phyloP scores from a whole-genome alignment of 2,888 invertebrate genomes.

The Hemaris fuciformis region DNA sequence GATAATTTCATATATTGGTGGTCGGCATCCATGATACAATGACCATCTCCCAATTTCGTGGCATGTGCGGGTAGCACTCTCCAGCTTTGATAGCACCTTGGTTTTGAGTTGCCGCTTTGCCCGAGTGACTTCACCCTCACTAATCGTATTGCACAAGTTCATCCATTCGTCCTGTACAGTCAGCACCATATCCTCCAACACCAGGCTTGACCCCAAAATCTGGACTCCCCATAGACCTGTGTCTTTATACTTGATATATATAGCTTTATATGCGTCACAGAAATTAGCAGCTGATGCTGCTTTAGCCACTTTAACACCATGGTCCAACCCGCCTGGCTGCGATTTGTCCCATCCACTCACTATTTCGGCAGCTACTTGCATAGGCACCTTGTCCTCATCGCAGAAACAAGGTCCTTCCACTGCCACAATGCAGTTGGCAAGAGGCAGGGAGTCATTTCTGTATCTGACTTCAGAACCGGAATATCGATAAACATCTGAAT shows the following conservation, averaged over 20 bases:
- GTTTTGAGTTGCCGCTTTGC: slow-evolving; percentile 95
- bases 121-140: slow-evolving; percentile 92
- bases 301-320: slow-evolving; percentile 90
- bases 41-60: slow-evolving; percentile 98
- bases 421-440: slow-evolving; percentile 94
- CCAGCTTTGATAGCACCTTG: slow-evolving; percentile 93
- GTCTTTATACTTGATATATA: slow-evolving; percentile 98
- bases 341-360: slow-evolving; percentile 95
- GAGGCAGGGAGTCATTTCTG: slow-evolving; percentile 93
- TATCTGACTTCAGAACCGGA: slow-evolving; percentile 93
- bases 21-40: slow-evolving; percentile 92
- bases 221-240: slow-evolving; percentile 98
- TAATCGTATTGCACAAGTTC: slow-evolving; percentile 90
- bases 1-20: slow-evolving; percentile 92
- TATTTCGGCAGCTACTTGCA: slow-evolving; percentile 96
- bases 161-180: slow-evolving; percentile 91
- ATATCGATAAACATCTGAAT: slow-evolving; percentile 84
- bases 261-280: slow-evolving; percentile 95
- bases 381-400: slow-evolving; percentile 92
- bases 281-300: slow-evolving; percentile 84
- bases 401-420: slow-evolving; percentile 96
- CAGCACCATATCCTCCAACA: slow-evolving; percentile 85
- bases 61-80: slow-evolving; percentile 93
- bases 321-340: slow-evolving; percentile 91
- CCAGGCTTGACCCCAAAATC: slow-evolving; percentile 86